These are phyloP conservation scores for Neoaliturus tenellus DNA, from an alignment of 2,888 invertebrate species.

Conservation along the genomic window DNA sequence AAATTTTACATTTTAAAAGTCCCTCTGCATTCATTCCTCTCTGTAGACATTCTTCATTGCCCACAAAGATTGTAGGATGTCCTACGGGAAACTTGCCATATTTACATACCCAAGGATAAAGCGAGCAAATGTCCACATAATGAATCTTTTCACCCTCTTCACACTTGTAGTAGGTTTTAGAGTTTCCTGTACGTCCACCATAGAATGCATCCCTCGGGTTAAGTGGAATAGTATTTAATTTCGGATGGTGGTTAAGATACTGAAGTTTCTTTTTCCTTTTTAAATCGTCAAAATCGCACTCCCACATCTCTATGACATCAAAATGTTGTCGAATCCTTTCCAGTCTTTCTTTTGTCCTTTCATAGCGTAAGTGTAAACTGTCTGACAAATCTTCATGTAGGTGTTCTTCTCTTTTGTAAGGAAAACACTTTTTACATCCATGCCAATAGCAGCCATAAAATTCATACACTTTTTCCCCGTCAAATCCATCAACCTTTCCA, in stretches of 20 bases:
- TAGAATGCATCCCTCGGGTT: conserved; percentile 66
- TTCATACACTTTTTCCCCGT: conserved; percentile 57
- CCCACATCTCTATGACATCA: conserved; percentile 58
- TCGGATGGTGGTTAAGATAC: conserved; percentile 7
- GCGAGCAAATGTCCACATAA: conserved; percentile 52
- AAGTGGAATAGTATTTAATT: conserved; percentile 47
- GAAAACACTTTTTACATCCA: conserved; percentile 57
- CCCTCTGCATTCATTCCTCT: conserved; percentile 39
- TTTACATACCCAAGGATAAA: conserved; percentile 35
- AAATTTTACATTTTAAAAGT: conserved; percentile 35
- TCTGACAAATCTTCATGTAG: conserved; percentile 47
- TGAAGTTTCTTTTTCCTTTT: conserved; percentile 1
- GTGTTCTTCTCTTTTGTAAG: conserved; percentile 17
- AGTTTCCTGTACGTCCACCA: conserved; percentile 65
- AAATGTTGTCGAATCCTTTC: not conserved
- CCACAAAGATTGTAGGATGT: conserved; percentile 38
- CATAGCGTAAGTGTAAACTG: conserved; percentile 45
- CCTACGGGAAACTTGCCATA: conserved; percentile 45
- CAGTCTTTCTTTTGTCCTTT: conserved; percentile 41
- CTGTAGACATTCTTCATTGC: not conserved
- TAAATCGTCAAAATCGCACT: conserved; percentile 55
- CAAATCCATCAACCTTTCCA: conserved; percentile 62
- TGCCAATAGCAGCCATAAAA: conserved; percentile 62
- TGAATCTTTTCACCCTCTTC: conserved; percentile 44
- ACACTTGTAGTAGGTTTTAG: not conserved